Evolutionary conservation across 2,113 vertebrate genomes (phyloP).

Genomic region (Seriola quinqueradiata): DNA sequence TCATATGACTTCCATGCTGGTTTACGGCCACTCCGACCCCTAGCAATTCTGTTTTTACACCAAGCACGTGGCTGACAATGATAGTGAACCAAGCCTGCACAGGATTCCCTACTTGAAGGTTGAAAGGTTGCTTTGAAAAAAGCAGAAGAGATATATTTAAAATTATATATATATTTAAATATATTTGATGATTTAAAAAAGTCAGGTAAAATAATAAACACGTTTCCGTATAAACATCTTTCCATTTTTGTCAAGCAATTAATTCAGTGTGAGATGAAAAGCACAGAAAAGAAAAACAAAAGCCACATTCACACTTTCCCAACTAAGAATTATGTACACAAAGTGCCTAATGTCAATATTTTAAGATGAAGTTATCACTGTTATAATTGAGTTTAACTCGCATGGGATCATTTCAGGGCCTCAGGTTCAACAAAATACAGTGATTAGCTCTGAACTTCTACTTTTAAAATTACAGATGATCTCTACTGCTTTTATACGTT

Average conservation of each 20-base stretch:
- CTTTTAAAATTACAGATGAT: background rate
- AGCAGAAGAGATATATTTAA: too few relatives aligned
- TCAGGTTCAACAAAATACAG: background rate
- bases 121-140: too few relatives aligned
- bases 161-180: too few relatives aligned
- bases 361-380: background rate
- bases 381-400: background rate
- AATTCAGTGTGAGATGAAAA: background rate
- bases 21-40: too few relatives aligned
- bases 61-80: background rate
- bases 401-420: background rate
- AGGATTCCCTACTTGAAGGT: too few relatives aligned
- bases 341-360: too few relatives aligned
- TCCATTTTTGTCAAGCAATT: background rate
- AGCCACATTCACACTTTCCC: background rate
- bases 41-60: background rate
- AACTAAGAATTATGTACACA: background rate
- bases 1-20: background rate
- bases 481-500: background rate
- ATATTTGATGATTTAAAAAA: too few relatives aligned
- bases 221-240: too few relatives aligned
- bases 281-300: background rate
- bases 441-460: background rate
- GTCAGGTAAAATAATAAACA: too few relatives aligned
- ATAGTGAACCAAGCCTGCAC: too few relatives aligned